Evolutionary conservation across 2,113 vertebrate species (phyloP).

Genomic region (Ceuthmochares aereus): DNA sequence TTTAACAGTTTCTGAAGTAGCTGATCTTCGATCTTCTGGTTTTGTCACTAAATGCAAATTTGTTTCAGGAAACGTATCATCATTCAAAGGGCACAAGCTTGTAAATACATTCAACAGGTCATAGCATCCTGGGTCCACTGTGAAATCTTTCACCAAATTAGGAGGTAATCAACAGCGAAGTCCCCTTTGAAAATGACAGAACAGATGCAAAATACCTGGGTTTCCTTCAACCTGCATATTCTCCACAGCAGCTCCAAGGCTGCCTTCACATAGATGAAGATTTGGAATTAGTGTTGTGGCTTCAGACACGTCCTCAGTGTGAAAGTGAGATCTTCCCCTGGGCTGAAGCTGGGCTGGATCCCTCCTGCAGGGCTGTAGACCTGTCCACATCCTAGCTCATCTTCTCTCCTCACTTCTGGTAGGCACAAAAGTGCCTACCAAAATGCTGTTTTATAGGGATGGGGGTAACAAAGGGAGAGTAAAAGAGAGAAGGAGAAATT

Average conservation of each 20-base stretch:
- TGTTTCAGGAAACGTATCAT: not conserved
- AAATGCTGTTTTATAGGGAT: not conserved
- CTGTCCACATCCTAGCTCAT: not conserved
- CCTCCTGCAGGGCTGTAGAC: not conserved
- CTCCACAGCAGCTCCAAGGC: not conserved
- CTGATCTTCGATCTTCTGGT: not conserved
- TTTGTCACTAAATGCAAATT: not conserved
- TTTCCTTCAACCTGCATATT: not conserved
- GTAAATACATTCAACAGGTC: not conserved
- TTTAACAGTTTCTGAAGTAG: not conserved
- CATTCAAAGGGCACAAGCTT: not conserved
- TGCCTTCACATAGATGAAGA: not conserved
- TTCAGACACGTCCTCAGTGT: not conserved
- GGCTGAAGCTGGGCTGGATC: not conserved
- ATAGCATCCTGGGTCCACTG: not conserved
- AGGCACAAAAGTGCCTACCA: too few species aligned
- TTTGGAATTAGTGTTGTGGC: not conserved
- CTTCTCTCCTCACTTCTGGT: too few species aligned
- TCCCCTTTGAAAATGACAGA: not conserved
- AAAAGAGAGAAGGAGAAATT: not conserved
- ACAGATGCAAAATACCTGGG: not conserved
- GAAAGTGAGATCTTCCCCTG: not conserved
- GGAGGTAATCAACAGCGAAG: not conserved
- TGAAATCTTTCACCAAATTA: not conserved
- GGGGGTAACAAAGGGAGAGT: not conserved